Percentiles rank a stretch among this genome's conserved stretches.
Conservation (phyloP, 2,113 vertebrate genomes). For the Mus spicilegus region DNA sequence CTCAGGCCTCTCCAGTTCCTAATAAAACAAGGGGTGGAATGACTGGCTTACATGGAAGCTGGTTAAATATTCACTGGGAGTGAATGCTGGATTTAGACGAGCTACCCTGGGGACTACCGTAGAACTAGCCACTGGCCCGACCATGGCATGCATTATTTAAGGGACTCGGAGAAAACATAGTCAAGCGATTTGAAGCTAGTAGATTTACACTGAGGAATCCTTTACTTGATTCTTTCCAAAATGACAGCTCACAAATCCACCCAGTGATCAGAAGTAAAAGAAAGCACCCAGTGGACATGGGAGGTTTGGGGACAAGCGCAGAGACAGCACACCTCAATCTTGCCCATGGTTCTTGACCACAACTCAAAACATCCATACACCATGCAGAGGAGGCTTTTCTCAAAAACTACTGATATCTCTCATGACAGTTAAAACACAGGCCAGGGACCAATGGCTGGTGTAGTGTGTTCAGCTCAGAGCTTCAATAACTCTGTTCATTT, state of each 20-base stretch:
- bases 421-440: not conserved
- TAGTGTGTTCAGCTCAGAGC: not conserved
- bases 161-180: not conserved
- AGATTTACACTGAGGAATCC: not conserved
- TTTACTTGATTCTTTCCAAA: constrained; percentile 40
- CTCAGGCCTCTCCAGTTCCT: not conserved
- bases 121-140: not conserved
- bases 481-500: not conserved
- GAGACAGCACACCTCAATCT: not conserved
- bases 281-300: too few relatives aligned
- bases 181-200: constrained; percentile 33
- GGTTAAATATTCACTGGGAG: constrained; percentile 3
- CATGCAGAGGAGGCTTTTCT: not conserved
- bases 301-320: not conserved
- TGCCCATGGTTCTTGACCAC: not conserved
- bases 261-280: not conserved
- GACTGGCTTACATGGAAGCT: constrained; percentile 2
- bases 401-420: not conserved
- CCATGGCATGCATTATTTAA: not conserved
- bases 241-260: constrained; percentile 43
- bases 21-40: not conserved
- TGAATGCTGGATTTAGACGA: not conserved
- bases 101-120: not conserved
- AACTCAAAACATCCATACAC: not conserved
- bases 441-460: not conserved